Evolutionary conservation across 2,888 invertebrate species (phyloP).

Genomic region (Strigamia maritima): DNA sequence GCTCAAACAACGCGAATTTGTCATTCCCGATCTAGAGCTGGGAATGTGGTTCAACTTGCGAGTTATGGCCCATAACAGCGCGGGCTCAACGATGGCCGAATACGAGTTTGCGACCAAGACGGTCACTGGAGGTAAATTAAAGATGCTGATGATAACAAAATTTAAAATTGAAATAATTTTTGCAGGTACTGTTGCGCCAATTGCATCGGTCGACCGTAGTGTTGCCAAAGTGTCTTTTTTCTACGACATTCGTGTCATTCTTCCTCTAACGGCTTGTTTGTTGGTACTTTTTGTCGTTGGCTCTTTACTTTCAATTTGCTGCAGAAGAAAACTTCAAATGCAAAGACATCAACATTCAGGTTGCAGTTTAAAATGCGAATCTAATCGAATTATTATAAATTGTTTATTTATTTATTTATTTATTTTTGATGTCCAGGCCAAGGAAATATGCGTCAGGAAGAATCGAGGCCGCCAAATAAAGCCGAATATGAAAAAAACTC

Average conservation of each 20-base stretch:
- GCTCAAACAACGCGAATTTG: conserved; percentile 57
- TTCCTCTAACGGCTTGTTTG: background rate
- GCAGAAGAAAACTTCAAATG: background rate
- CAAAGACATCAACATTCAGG: background rate
- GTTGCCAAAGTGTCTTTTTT: background rate
- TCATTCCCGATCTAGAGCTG: conserved; percentile 86
- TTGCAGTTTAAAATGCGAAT: background rate
- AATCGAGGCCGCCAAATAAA: background rate
- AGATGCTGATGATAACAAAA: too few relatives aligned
- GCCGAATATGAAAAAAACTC: conserved; percentile 35
- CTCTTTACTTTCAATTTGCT: conserved; percentile 16
- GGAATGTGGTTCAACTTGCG: conserved; percentile 90
- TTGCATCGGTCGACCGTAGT: background rate
- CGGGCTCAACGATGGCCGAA: conserved; percentile 29
- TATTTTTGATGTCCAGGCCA: background rate
- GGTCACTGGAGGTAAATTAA: conserved; percentile 20
- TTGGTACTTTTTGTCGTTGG: background rate
- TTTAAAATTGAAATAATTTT: too few relatives aligned
- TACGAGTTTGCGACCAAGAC: conserved; percentile 25
- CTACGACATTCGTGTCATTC: conserved; percentile 26
- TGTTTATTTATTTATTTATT: background rate
- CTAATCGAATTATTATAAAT: background rate
- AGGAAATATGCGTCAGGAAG: background rate
- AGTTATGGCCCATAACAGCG: conserved; percentile 60
- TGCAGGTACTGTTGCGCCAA: conserved; percentile 27